A percentile compares a stretch with the other conserved stretches of the same genome.
phyloP scores from a whole-genome alignment of 2,797 vertebrate genomes.

The Scyliorhinus canicula region DNA sequence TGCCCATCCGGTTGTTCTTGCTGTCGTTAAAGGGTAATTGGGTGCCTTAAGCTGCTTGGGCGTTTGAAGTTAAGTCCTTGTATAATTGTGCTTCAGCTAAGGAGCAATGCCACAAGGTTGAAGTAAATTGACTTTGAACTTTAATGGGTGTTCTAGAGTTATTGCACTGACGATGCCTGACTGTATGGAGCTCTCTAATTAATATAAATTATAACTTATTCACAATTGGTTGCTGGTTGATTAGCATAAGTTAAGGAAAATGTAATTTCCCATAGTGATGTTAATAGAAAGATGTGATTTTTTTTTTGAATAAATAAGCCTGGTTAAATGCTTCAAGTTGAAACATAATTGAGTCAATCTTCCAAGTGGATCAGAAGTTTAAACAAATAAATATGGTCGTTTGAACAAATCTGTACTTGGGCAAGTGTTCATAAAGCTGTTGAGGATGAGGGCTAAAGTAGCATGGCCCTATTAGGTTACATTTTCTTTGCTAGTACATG shows the following conservation, averaged over 20 bases:
- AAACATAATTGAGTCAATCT: slow-evolving; percentile 28
- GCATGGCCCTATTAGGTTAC: neutral
- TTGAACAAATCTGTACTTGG: neutral
- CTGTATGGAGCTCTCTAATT: neutral
- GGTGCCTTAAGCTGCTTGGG: slow-evolving; percentile 9
- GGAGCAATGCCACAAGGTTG: slow-evolving; percentile 2
- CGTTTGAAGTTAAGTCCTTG: slow-evolving; percentile 31
- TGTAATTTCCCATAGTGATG: neutral
- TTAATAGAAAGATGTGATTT: neutral
- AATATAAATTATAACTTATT: neutral
- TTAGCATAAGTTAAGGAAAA: neutral
- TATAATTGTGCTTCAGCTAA: slow-evolving; percentile 23
- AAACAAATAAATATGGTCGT: neutral
- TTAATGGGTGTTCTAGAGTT: slow-evolving; percentile 20
- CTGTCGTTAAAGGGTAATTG: slow-evolving; percentile 24
- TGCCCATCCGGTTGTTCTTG: slow-evolving; percentile 37
- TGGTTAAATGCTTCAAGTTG: neutral
- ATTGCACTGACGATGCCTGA: slow-evolving; percentile 23
- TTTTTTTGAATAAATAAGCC: neutral
- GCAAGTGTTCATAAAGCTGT: neutral
- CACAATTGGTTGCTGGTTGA: neutral
- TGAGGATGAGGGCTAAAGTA: neutral
- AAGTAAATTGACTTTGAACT: slow-evolving; percentile 21
- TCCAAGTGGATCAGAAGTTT: neutral
- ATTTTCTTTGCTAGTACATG: neutral